A percentile compares a stretch with the other conserved stretches of the same genome.
Conservation (phyloP, 2,113 vertebrate genomes). For the Thermophis baileyi region DNA sequence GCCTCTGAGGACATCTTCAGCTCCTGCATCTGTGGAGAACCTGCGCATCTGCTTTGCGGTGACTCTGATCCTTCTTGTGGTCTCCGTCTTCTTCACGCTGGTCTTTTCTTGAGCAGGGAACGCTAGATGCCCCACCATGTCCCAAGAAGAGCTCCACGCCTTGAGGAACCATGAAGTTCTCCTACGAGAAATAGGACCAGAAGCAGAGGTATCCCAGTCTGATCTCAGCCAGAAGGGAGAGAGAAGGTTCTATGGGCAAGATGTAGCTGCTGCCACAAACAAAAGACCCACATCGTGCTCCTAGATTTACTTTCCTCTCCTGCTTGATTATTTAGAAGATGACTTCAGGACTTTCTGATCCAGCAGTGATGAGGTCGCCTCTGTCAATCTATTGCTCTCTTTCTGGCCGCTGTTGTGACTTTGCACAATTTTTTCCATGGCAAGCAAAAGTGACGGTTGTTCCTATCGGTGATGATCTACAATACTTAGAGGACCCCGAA, state of each 20-base stretch:
- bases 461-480: background rate
- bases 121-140: background rate
- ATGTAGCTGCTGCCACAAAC: background rate
- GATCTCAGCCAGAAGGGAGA: background rate
- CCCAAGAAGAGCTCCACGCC: background rate
- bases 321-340: background rate
- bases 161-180: constrained; percentile 25
- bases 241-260: background rate
- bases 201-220: background rate
- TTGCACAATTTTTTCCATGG: background rate
- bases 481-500: background rate
- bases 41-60: constrained; percentile 61
- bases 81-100: constrained; percentile 61
- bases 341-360: background rate
- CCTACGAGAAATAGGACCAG: background rate
- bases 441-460: background rate
- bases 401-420: background rate
- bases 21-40: constrained; percentile 55
- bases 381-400: background rate
- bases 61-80: constrained; percentile 59
- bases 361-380: background rate
- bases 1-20: constrained; percentile 32
- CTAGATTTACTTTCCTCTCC: background rate
- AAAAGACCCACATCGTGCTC: background rate
- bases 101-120: constrained; percentile 60